These are phyloP conservation scores for Lucinisca nassula DNA, from an alignment of 2,888 invertebrate species.

Conservation along the genomic window DNA sequence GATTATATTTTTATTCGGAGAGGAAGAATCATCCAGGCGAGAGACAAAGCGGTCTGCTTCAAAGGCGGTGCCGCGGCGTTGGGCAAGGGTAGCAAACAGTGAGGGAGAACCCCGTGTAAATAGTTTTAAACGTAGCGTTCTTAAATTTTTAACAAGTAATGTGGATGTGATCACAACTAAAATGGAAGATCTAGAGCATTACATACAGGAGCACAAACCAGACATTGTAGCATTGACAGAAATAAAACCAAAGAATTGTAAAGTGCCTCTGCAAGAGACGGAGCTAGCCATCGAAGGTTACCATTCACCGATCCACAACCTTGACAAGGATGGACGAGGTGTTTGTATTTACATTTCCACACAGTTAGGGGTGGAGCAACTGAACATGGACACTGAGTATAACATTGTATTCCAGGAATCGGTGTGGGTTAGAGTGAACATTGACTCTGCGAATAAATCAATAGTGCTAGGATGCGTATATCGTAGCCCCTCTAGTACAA, in stretches of 20 bases:
- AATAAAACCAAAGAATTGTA: neutral
- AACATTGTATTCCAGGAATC: neutral
- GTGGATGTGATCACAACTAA: too few species aligned
- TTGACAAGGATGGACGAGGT: neutral
- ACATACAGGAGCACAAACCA: too few species aligned
- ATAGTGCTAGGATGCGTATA: too few species aligned
- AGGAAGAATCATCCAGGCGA: neutral
- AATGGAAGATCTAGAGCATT: neutral
- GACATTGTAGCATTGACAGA: neutral
- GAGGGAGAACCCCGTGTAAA: too few species aligned
- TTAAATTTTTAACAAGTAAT: too few species aligned
- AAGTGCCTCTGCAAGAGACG: neutral
- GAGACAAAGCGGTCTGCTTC: too few species aligned
- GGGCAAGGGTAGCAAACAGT: too few species aligned
- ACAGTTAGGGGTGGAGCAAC: neutral
- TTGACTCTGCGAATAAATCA: too few species aligned
- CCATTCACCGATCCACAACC: neutral
- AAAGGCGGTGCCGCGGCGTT: too few species aligned
- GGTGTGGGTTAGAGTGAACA: neutral
- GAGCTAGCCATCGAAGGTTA: neutral
- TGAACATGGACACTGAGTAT: neutral
- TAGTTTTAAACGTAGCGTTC: too few species aligned
- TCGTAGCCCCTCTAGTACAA: too few species aligned
- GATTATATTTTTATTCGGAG: slow-evolving; percentile 2
- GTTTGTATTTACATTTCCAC: neutral